Evolutionary conservation across 2,113 vertebrate genomes (phyloP).

Genomic region (Brachirus orientalis): DNA sequence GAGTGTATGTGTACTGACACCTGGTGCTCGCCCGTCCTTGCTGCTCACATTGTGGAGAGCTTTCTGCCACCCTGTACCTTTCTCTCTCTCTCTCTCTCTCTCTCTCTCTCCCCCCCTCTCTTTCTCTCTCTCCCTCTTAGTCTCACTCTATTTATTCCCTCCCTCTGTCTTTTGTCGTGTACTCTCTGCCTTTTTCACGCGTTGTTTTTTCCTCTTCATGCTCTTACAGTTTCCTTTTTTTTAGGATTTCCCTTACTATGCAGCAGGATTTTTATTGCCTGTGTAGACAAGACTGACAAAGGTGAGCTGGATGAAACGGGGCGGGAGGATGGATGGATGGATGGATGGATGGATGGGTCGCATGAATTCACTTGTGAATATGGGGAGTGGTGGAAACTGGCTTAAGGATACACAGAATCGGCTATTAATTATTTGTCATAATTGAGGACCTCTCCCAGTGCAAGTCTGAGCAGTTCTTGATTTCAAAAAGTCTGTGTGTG

Average conservation of each 20-base stretch:
- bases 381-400: constrained; percentile 27
- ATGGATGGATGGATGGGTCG: neutral
- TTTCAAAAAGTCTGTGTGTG: constrained; percentile 8
- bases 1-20: constrained; percentile 74
- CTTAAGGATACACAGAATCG: neutral
- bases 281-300: constrained; percentile 66
- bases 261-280: constrained; percentile 75
- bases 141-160: constrained; percentile 44
- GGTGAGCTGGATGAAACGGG: constrained; percentile 65
- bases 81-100: constrained; percentile 41
- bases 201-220: constrained; percentile 14
- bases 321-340: constrained; percentile 8
- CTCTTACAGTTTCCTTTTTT: constrained; percentile 50
- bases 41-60: constrained; percentile 74
- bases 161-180: constrained; percentile 54
- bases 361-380: constrained; percentile 27
- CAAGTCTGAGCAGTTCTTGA: constrained; percentile 41
- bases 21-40: constrained; percentile 69
- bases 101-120: too few relatives aligned
- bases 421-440: constrained; percentile 33
- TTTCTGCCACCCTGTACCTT: constrained; percentile 59
- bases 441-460: constrained; percentile 10
- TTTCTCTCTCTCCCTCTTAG: constrained; percentile 9
- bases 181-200: constrained; percentile 18
- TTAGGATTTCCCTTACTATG: constrained; percentile 59